Percentiles rank a stretch among this genome's conserved stretches.
phyloP scores from a whole-genome alignment of 1,140 invertebrate genomes.

The Ladona fulva region DNA sequence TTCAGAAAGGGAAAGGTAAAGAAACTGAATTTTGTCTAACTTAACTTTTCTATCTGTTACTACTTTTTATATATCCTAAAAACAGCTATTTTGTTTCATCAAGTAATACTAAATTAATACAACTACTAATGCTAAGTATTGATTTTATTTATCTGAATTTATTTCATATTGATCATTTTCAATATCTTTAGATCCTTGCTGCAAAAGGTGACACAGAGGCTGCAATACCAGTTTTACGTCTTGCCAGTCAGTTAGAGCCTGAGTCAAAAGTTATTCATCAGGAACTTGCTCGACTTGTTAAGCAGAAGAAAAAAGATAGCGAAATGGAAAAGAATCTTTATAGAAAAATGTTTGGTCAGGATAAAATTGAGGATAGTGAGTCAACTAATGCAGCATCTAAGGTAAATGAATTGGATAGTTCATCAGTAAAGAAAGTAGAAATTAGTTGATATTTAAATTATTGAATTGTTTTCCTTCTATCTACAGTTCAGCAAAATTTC shows the following conservation, averaged over 20 bases:
- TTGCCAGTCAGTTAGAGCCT: constrained; percentile 49
- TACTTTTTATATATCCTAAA: constrained; percentile 10
- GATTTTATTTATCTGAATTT: constrained; percentile 16
- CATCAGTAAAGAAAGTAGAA: background rate
- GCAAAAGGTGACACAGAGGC: constrained; percentile 48
- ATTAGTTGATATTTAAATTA: background rate
- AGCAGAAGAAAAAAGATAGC: constrained; percentile 44
- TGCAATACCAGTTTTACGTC: constrained; percentile 47
- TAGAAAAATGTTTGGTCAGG: constrained; percentile 52
- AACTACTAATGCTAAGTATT: constrained; percentile 16
- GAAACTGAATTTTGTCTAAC: constrained; percentile 32
- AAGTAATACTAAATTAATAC: constrained; percentile 15
- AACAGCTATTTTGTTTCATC: constrained; percentile 26
- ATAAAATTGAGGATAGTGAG: constrained; percentile 15
- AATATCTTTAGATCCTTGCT: constrained; percentile 45
- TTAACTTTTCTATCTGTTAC: constrained; percentile 13
- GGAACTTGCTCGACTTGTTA: constrained; percentile 48
- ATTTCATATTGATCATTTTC: constrained; percentile 20
- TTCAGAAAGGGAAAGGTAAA: constrained; percentile 71
- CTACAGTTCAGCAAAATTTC: background rate
- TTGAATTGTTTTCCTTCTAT: background rate
- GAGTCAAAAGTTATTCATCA: constrained; percentile 45
- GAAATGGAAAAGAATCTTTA: constrained; percentile 51
- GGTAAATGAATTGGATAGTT: background rate
- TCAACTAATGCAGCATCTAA: background rate